Conservation (phyloP, 2,797 vertebrate species). For the Rhinogobio ventralis region DNA sequence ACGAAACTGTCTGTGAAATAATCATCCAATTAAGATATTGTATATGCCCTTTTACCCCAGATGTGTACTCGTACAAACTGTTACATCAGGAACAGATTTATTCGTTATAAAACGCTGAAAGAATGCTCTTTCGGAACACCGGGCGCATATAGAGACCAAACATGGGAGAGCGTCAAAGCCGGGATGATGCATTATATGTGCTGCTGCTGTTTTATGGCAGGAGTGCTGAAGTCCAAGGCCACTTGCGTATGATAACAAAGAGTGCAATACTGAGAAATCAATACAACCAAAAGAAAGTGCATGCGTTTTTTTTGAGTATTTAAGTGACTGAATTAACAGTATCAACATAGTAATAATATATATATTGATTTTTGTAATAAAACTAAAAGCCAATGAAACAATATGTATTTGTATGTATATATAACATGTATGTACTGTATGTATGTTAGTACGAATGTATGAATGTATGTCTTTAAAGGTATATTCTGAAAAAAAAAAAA, state of each 20-base stretch:
- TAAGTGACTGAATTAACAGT: slow-evolving; percentile 73
- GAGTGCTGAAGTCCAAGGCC: slow-evolving; percentile 20
- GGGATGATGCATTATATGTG: not conserved
- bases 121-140: not conserved
- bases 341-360: slow-evolving; percentile 77
- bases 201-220: slow-evolving; percentile 32
- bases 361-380: slow-evolving; percentile 77
- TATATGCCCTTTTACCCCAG: slow-evolving; percentile 62
- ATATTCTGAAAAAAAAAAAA: slow-evolving; percentile 71
- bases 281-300: slow-evolving; percentile 76
- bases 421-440: slow-evolving; percentile 53
- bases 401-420: slow-evolving; percentile 66
- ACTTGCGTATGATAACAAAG: slow-evolving; percentile 28
- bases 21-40: slow-evolving; percentile 71
- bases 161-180: not conserved
- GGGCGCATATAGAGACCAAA: slow-evolving; percentile 8
- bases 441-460: slow-evolving; percentile 70
- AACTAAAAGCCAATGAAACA: slow-evolving; percentile 69
- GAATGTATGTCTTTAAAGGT: slow-evolving; percentile 71
- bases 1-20: slow-evolving; percentile 64
- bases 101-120: slow-evolving; percentile 28
- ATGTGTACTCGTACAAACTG: slow-evolving; percentile 45
- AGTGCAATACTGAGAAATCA: slow-evolving; percentile 71
- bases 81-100: slow-evolving; percentile 43
- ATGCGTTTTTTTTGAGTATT: slow-evolving; percentile 72